A percentile compares a stretch with the other conserved stretches of the same genome.
Evolutionary conservation across 2,113 vertebrate species (phyloP).

Genomic region (Odocoileus hemionus): DNA sequence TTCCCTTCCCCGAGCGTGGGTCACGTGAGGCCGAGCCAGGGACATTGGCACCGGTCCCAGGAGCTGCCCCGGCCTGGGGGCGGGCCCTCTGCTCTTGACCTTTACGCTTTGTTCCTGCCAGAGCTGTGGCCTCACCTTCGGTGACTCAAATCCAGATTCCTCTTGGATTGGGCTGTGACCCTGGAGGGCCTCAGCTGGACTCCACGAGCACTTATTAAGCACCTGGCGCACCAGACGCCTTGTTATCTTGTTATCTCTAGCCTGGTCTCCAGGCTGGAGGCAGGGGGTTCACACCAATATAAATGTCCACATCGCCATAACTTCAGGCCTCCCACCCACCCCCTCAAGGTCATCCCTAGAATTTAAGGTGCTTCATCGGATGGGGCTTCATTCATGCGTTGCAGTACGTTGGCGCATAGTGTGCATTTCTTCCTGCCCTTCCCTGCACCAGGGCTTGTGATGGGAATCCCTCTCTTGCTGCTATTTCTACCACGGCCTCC

Average conservation of each 20-base stretch:
- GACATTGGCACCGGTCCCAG: not conserved
- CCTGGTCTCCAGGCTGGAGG: not conserved
- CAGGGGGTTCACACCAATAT: not conserved
- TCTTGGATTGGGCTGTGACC: not conserved
- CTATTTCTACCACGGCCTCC: not conserved
- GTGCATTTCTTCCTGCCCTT: not conserved
- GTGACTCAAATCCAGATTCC: not conserved
- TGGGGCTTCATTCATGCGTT: not conserved
- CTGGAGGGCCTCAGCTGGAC: not conserved
- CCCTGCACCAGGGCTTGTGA: rapidly evolving
- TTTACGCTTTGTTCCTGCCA: not conserved
- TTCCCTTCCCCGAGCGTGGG: constrained; percentile 12
- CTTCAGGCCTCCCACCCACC: rapidly evolving
- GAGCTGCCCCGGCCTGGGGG: not conserved
- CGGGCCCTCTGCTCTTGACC: not conserved
- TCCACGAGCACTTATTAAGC: not conserved
- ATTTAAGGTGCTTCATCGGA: not conserved
- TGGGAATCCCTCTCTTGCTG: not conserved
- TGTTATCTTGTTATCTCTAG: not conserved
- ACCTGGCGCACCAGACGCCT: not conserved
- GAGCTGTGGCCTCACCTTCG: not conserved
- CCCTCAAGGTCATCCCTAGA: not conserved
- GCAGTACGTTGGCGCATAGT: not conserved
- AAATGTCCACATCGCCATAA: not conserved
- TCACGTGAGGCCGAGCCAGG: not conserved